Base-by-base conservation (phyloP, 1,140 invertebrate genomes). In the Choristoneura fumiferana region DNA sequence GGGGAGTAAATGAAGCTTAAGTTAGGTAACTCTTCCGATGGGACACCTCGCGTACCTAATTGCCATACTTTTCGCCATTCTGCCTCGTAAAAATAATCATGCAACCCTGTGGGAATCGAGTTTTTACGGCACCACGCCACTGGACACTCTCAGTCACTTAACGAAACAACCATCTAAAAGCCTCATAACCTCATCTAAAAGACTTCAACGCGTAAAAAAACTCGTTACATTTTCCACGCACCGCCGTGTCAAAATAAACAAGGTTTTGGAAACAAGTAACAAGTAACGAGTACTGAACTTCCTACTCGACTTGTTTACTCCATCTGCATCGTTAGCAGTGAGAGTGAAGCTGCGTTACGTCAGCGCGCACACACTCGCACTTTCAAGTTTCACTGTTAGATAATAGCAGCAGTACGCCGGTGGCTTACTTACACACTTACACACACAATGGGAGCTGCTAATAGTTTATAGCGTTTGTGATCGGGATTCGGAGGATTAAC, bases 401-500 rank as follows among this genome's bases (percentile, higher is more conserved):
- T 56, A 56, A 56, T 56, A 56, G 54, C 54, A 29, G 14, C 37
- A 39, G 36, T 38, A 39, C 36, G 54, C 37, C 36, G 39, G 34
- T 56, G 54, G 29, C 54, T 56, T 56, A 56, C 54, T 56, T 56
- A 38, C 54, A 56, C 54, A 56, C 54, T 56, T 56, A 56, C 54
- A 56, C 54, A 56, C 54, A 56, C 54, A 56, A 56, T 56, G 37
- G 54, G 54, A 56, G 37, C 8, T 35, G 14, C 17, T 49, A 29
- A 49, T 49, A 17, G 22, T 22, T 49, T 49, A 22, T 22, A 22
- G 5, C 17, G 38, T n/a, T n/a, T n/a, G n/a, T n/a, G 22, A 29
- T 29, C 22, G 22, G 22, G 22, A 29, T 29, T 29, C 6, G 2
- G 22, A 29, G 22, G 22, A 29, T 29, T 29, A 29, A n/a, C n/a